phyloP scores from a whole-genome alignment of 2,797 vertebrate species.

The Melopsittacus undulatus region DNA sequence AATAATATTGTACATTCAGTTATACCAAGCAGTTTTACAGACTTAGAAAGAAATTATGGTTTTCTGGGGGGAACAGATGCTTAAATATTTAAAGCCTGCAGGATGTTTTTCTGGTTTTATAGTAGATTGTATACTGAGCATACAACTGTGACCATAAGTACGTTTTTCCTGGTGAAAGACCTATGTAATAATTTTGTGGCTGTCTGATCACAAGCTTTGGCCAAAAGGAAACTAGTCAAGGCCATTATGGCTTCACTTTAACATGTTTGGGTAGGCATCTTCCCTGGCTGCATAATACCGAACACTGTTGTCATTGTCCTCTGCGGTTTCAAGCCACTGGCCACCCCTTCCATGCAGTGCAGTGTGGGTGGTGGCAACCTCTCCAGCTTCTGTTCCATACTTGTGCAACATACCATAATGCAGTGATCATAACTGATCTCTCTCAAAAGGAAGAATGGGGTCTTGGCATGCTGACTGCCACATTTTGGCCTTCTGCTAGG shows the following conservation, averaged over 20 bases:
- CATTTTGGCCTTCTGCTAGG: neutral
- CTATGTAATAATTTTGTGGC: constrained; percentile 36
- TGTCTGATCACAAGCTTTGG: constrained; percentile 2
- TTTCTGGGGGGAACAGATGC: neutral
- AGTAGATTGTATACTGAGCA: neutral
- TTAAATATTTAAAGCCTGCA: neutral
- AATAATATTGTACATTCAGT: neutral
- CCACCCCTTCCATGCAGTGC: rapidly evolving
- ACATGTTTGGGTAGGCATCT: neutral
- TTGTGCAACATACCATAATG: rapidly evolving
- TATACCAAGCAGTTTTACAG: neutral
- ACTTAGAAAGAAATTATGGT: neutral
- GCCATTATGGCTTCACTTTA: neutral
- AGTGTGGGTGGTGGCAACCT: rapidly evolving
- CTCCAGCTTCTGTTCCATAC: rapidly evolving
- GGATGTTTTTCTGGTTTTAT: neutral
- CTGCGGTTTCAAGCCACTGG: neutral
- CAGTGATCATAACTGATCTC: rapidly evolving
- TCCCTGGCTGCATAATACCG: neutral
- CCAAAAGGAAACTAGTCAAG: neutral
- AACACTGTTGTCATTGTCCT: neutral
- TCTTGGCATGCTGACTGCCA: rapidly evolving
- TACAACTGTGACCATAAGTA: neutral
- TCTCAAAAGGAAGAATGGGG: neutral
- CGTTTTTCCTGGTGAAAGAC: neutral